Percentiles rank a stretch among this genome's conserved stretches.
Conservation (phyloP, 1,140 invertebrate species). For the Nomia melanderi region DNA sequence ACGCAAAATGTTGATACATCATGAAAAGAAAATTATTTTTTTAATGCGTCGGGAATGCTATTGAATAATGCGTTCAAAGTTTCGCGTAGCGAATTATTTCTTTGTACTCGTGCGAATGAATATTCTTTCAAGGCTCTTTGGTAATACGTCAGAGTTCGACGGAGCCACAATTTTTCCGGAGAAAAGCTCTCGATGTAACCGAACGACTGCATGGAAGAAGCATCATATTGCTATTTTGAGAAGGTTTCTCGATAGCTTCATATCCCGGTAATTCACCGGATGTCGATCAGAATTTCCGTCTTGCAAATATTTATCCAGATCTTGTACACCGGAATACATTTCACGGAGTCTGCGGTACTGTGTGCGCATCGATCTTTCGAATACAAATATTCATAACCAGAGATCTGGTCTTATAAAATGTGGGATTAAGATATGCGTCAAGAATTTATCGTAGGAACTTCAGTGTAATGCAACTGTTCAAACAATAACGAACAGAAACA, state of each 20-base stretch:
- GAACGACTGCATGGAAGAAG: not conserved
- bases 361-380: constrained; percentile 11
- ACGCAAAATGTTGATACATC: too few species aligned
- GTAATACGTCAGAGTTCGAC: not conserved
- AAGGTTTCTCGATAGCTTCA: constrained; percentile 1
- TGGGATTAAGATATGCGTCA: not conserved
- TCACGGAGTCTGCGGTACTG: not conserved
- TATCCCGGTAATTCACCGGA: not conserved
- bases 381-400: constrained; percentile 18
- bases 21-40: too few species aligned
- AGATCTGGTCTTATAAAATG: not conserved
- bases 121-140: not conserved
- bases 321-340: constrained; percentile 8
- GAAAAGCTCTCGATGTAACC: not conserved
- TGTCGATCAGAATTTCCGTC: constrained; percentile 6
- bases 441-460: too few species aligned
- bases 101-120: not conserved
- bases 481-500: too few species aligned
- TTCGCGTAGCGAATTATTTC: not conserved
- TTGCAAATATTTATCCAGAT: constrained; percentile 29
- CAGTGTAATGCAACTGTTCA: too few species aligned
- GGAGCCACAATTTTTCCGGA: not conserved
- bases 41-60: too few species aligned
- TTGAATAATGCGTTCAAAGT: too few species aligned
- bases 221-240: constrained; percentile 7